phyloP scores from a whole-genome alignment of 2,797 vertebrate species.

The Myripristis jacobus region DNA sequence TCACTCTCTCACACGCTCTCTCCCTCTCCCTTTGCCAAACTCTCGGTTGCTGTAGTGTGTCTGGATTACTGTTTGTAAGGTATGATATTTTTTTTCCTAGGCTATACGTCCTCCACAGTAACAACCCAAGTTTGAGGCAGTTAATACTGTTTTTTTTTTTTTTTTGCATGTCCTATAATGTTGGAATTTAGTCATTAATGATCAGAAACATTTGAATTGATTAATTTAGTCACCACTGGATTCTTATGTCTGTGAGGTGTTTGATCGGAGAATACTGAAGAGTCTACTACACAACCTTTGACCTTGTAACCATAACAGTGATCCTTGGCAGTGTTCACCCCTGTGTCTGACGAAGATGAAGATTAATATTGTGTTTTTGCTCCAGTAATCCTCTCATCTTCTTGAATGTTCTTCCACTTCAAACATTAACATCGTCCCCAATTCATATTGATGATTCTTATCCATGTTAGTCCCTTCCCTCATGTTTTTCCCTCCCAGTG shows the following conservation, averaged over 20 bases:
- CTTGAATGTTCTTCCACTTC: constrained; percentile 20
- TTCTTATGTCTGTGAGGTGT: constrained; percentile 21
- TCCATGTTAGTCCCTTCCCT: constrained; percentile 31
- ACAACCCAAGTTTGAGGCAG: not conserved
- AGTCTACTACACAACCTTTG: not conserved
- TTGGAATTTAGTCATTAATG: not conserved
- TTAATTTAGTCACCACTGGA: not conserved
- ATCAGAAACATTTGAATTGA: constrained; percentile 24
- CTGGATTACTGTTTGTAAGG: constrained; percentile 40
- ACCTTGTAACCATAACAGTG: constrained; percentile 30
- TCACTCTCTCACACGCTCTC: constrained; percentile 48
- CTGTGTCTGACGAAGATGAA: constrained; percentile 44
- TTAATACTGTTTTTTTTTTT: constrained; percentile 27
- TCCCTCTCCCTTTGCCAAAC: constrained; percentile 54
- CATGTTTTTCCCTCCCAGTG: not conserved
- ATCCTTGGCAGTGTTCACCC: constrained; percentile 28
- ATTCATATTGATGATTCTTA: constrained; percentile 31
- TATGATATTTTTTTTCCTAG: constrained; percentile 13
- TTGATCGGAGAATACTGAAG: not conserved
- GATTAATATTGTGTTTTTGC: constrained; percentile 63
- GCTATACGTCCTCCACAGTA: constrained; percentile 12
- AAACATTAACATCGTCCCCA: constrained; percentile 22
- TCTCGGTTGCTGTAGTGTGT: constrained; percentile 30
- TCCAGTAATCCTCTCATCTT: constrained; percentile 36
- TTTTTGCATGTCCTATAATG: constrained; percentile 25